These are phyloP conservation scores for Otus scops DNA, from an alignment of 2,797 vertebrate genomes.

Conservation along the genomic window DNA sequence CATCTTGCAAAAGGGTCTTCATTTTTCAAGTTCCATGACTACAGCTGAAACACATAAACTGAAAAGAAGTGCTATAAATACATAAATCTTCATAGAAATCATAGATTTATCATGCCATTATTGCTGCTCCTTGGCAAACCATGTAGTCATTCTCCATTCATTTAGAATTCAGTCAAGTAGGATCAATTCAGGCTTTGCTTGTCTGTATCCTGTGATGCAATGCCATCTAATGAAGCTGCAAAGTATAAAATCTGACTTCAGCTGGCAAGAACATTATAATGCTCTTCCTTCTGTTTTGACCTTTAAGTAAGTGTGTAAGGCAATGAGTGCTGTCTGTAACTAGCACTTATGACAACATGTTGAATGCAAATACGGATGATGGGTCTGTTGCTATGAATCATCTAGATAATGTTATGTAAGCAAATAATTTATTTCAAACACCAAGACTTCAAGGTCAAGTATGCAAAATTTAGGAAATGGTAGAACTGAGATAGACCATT, in stretches of 20 bases:
- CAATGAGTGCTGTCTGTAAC: background rate
- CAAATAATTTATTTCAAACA: background rate
- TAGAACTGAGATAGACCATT: background rate
- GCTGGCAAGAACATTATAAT: background rate
- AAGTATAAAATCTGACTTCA: conserved; percentile 24
- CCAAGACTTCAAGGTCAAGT: background rate
- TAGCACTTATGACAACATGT: background rate
- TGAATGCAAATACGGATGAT: background rate
- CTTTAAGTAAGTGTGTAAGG: background rate
- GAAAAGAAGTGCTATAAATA: background rate
- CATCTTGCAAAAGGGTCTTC: background rate
- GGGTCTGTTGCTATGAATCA: background rate
- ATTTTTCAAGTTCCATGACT: background rate
- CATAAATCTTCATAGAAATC: conserved; percentile 31
- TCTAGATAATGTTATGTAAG: background rate
- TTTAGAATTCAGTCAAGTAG: conserved; percentile 56
- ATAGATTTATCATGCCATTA: background rate
- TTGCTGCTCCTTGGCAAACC: background rate
- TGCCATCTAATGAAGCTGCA: conserved; percentile 45
- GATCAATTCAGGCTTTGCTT: conserved; percentile 40
- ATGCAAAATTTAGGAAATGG: background rate
- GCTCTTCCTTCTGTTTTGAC: conserved; percentile 24
- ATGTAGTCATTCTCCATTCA: conserved; percentile 29
- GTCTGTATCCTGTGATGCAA: conserved; percentile 41
- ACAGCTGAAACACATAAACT: background rate